Base-by-base conservation (phyloP, 1,140 invertebrate genomes). In the Chironomus tepperi region DNA sequence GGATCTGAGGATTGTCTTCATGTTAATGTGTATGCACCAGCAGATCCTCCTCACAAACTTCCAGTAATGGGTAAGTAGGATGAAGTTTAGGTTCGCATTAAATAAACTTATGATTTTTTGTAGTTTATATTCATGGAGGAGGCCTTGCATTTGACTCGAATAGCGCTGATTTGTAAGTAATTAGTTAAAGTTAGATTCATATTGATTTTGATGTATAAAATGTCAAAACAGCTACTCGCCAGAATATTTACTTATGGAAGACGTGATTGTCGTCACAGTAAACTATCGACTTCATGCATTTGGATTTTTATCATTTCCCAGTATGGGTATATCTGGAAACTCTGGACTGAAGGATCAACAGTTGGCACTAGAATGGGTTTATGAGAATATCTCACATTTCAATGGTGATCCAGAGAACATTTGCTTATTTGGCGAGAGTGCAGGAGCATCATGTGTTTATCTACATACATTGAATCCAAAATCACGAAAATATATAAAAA, bases 201-300 rank as follows among this genome's bases (percentile, higher is more conserved):
- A 81, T 83, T 75, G 42, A 76, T 0, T 75, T 75, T 19, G 79
- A 84, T 15, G 2, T 8, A 47, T 10, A 47, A 10, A 47, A 47
- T 57, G 12, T 57, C 8, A 10, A n/a, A 57, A 10, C n/a, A 57
- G 79, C 79, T 83, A 75, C 70, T 79, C 77, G 73, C 84, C 88
- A 0, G 85, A 88, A 74, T 89, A 87, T 78, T 79, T 91, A 1
- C 83, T 90, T 81, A 85, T 87, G 75, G 83, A 85, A 72, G 84
- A 89, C 73, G 83, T 89, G 2, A 82, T 90, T 73, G 79, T 90
- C 42, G 87, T 90, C 0, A 89, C 88, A 0, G 78, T 90, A 7
- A 89, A 89, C 76, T 90, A 89, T 78, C 83, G 89, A 64, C 78
- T 86, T 9, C 88, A 88, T 77, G 84, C 86, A 1, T 79, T 89